Conservation (phyloP, 2,113 vertebrate genomes). For the Tichodroma muraria region DNA sequence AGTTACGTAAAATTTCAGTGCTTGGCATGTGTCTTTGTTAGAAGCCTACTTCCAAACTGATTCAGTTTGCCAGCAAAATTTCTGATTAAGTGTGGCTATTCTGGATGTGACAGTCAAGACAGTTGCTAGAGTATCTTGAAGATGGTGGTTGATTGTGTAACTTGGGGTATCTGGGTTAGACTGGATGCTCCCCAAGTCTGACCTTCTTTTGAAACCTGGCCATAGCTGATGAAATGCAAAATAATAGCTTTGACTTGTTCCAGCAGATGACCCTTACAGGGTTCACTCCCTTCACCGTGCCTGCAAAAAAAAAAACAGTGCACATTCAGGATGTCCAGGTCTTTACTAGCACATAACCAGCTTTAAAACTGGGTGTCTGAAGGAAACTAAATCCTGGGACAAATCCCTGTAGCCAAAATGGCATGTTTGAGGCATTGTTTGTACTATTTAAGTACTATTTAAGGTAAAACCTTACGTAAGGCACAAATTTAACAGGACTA, state of each 20-base stretch:
- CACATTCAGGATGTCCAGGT: background rate
- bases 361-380: background rate
- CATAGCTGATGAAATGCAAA: background rate
- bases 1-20: background rate
- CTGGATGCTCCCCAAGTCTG: background rate
- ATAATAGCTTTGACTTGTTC: background rate
- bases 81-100: constrained; percentile 20
- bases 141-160: background rate
- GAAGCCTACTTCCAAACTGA: background rate
- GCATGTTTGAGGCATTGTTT: background rate
- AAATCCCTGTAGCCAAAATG: background rate
- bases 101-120: constrained; percentile 10
- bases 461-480: background rate
- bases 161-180: background rate
- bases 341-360: background rate
- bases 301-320: background rate
- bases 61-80: background rate
- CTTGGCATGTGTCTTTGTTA: background rate
- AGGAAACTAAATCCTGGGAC: background rate
- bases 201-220: background rate
- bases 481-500: background rate
- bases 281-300: background rate
- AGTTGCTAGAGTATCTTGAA: background rate
- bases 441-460: background rate
- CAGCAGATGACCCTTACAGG: background rate